Evolutionary conservation across 2,888 invertebrate species (phyloP), one percentile per base, ranked within the genome.

Genomic region (Scaptomyza tumidula): DNA sequence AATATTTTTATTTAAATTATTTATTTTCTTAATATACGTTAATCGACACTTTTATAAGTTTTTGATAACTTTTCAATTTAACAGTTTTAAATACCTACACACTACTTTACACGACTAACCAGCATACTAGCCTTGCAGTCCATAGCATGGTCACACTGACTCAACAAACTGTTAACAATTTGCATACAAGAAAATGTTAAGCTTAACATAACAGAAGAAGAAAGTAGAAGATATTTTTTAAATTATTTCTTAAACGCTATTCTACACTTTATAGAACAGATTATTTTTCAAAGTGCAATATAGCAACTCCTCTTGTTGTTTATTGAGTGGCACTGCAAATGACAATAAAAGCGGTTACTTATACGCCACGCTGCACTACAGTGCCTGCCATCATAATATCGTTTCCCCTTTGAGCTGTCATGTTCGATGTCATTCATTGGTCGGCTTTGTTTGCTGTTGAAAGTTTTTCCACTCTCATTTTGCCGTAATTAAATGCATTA

Each of bases 271-370:
- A 3, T 4, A 24, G 2, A 4, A 35, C 0, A 24, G 24, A 9
- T 6, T 19, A 1, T 49, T 48, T 48, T 13, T 31, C 31, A 1
- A 2, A 35, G 35, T 50, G 50, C 19, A 50, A 1, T 10, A 7
- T 16, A 16, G 0, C 29, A 39, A 9, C 31, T 48, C 29, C 52
- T 10, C 35, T 41, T 35, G 29, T 29, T 29, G 46, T 48, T 66
- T 75, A 82, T 82, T 68, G 79, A 85, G 82, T 50, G 59, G 52
- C 71, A 57, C 73, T 44, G 66, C 61, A 82, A 86, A 88, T 88
- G 88, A 82, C 81, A 86, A 86, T 84, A 81, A 80, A 76, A 71
- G 74, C 62, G 70, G 71, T 70, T 80, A 88, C 86, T 88, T 59
- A 86, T 88, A 88, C 82, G 82, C 84, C 80, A 57, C 53, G 83